phyloP scores from a whole-genome alignment of 2,888 invertebrate genomes.

The Lasioglossum pauxillum region DNA sequence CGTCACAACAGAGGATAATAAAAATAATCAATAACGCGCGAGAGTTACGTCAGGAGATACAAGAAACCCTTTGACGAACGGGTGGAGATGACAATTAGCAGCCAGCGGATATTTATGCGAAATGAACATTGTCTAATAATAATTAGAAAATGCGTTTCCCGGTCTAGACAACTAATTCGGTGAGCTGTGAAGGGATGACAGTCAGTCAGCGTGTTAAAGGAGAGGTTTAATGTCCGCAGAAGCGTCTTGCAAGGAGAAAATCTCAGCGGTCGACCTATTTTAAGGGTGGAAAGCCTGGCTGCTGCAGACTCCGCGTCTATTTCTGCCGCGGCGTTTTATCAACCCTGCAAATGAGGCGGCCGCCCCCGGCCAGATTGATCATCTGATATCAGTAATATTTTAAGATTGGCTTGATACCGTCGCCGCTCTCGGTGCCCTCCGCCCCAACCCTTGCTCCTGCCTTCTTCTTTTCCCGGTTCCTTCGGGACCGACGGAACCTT shows the following conservation, averaged over 20 bases:
- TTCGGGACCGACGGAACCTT: neutral
- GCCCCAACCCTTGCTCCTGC: neutral
- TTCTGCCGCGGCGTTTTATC: conserved; percentile 61
- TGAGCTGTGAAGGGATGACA: neutral
- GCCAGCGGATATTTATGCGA: no score
- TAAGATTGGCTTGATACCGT: conserved; percentile 40
- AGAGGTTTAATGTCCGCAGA: conserved; percentile 33
- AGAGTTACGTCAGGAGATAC: neutral
- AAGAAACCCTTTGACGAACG: neutral
- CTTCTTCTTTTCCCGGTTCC: neutral
- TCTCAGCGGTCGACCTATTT: conserved; percentile 58
- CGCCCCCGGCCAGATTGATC: conserved; percentile 54
- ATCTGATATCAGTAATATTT: conserved; percentile 55
- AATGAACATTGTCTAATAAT: no score
- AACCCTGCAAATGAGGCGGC: conserved; percentile 61
- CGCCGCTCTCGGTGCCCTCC: neutral
- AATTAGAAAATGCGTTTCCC: neutral
- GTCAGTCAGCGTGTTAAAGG: conserved; percentile 30
- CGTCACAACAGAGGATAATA: neutral
- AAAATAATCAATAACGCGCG: neutral
- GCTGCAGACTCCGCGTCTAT: conserved; percentile 52
- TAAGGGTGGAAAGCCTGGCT: conserved; percentile 39
- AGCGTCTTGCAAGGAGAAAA: conserved; percentile 24
- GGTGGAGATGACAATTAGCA: no score
- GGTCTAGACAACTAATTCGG: neutral